These are phyloP conservation scores for Pterocles orientalis DNA, from an alignment of 2,113 vertebrate species.

Conservation along the genomic window DNA sequence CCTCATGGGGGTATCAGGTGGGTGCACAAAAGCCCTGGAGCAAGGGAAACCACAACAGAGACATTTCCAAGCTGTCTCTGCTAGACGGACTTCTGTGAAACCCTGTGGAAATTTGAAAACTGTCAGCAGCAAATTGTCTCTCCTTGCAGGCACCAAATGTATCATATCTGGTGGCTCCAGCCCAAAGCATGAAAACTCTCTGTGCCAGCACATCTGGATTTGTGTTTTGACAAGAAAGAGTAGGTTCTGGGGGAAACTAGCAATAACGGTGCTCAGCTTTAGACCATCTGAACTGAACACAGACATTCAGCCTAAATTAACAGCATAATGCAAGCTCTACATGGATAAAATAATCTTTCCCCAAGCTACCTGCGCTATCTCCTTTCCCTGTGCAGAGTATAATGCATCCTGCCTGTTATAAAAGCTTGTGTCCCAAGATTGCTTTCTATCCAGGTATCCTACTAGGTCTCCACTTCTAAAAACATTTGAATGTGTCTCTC, in stretches of 20 bases:
- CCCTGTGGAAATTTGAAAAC: not conserved
- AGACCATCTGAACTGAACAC: not conserved
- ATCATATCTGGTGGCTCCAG: not conserved
- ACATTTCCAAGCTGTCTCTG: not conserved
- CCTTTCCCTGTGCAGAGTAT: not conserved
- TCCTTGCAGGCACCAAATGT: not conserved
- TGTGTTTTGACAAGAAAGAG: not conserved
- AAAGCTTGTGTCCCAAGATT: not conserved
- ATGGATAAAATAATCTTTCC: not conserved
- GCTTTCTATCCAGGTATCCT: not conserved
- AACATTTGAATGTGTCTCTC: not conserved
- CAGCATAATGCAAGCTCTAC: not conserved
- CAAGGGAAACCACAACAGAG: not conserved
- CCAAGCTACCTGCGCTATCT: not conserved
- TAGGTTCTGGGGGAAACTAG: not conserved
- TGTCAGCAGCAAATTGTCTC: not conserved
- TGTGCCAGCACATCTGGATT: not conserved
- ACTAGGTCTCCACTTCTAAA: not conserved
- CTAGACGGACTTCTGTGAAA: not conserved
- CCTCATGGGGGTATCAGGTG: not conserved
- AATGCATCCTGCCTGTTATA: not conserved
- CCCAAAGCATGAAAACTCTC: not conserved
- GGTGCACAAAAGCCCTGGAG: not conserved
- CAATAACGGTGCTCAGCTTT: not conserved
- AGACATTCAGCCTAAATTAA: not conserved